These are phyloP conservation scores for Eumeta japonica DNA, from an alignment of 1,140 invertebrate genomes.

Conservation along the genomic window DNA sequence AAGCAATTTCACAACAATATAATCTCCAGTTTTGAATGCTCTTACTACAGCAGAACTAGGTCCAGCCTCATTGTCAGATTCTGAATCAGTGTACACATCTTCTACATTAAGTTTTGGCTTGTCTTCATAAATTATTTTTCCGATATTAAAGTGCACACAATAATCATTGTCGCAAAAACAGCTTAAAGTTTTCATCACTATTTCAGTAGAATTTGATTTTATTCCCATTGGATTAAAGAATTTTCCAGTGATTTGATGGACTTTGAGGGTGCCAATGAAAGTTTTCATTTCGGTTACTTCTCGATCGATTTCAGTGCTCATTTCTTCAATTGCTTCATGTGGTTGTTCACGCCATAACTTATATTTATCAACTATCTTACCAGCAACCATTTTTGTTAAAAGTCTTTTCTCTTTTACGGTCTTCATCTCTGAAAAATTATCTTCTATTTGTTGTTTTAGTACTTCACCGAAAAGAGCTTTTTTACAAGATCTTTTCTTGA, in stretches of 20 bases:
- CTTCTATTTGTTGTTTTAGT: too few species aligned
- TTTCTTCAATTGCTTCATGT: conserved; percentile 1
- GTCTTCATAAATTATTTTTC: conserved; percentile 1
- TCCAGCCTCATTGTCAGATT: conserved; percentile 9
- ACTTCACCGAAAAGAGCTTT: too few species aligned
- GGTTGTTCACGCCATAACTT: conserved; percentile 33
- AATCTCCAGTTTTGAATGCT: too few species aligned
- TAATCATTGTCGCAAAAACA: conserved; percentile 1
- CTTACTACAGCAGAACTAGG: conserved; percentile 4
- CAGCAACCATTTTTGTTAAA: too few species aligned
- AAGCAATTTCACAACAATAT: too few species aligned
- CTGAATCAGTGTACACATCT: conserved; percentile 9
- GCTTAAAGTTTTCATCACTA: not conserved
- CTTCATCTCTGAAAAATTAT: too few species aligned
- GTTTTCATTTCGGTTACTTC: conserved; percentile 6
- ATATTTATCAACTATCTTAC: too few species aligned
- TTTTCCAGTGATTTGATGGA: conserved; percentile 11
- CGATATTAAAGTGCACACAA: conserved; percentile 1
- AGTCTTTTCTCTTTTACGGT: too few species aligned
- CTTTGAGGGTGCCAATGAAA: conserved; percentile 10
- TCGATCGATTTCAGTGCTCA: conserved; percentile 1
- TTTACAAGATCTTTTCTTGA: too few species aligned
- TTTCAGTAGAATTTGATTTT: too few species aligned
- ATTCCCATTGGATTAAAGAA: conserved; percentile 3
- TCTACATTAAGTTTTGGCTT: conserved; percentile 8